Evolutionary conservation across 2,113 vertebrate genomes (phyloP), one percentile per base, ranked within the genome.

Genomic region (Pomatorhinus ruficollis): DNA sequence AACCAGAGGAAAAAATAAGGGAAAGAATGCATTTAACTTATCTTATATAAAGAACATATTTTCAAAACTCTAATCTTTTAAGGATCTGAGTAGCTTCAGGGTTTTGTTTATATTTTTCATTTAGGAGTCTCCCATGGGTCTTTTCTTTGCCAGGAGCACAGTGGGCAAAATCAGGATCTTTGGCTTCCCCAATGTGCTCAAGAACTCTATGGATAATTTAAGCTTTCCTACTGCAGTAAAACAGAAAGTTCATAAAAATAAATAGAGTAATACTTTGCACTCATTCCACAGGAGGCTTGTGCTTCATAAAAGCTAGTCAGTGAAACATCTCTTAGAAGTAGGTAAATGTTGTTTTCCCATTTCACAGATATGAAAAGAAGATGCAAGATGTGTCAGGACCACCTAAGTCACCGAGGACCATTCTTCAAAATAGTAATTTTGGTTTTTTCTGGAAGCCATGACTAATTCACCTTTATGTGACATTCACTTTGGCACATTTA

Each of bases 41-140:
- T 95, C 95, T 92, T 96, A 97, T 95, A 96, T 95, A 96, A 96
- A 93, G 92, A 91, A 92, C 94, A 86, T 96, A 94, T 94, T 96
- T 95, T 93, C 84, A 79, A 93, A 97, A 97, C 95, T 81, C 91
- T 95, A 95, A 96, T 97, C 95, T 95, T 97, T 89, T 94, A 97
- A 96, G 91, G 72, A 92, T 95, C 94, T 87, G 84, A 94, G 75
- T 97, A 92, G 95, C 97, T 97, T 94, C 82, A 74, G 96, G 97
- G 90, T 92, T 94, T 97, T 97, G 97, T 97, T 97, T 97, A 97
- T 97, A 97, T 97, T 97, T 97, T 97, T 97, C 96, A 97, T 97
- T 96, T 97, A 97, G 93, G 79, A 96, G 61, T 54, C 53, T 97
- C 97, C 96, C 97, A 75, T 65, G 93, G 93, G 97, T 85, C 72